Conservation (phyloP, 2,888 invertebrate genomes). For the Cabera pusaria region DNA sequence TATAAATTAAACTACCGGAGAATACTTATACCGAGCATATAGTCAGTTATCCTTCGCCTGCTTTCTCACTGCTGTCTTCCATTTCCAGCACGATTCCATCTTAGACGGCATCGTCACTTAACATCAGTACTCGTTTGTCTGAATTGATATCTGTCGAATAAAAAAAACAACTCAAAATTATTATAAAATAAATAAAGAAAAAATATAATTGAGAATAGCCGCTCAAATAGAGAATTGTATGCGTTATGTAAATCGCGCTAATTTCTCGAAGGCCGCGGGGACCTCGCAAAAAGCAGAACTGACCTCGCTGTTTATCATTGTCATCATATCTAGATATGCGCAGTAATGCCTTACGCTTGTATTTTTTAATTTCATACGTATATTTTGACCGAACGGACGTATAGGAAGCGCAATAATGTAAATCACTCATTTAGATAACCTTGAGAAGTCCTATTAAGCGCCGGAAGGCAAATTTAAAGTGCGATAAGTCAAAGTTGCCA, state of each 20-base stretch:
- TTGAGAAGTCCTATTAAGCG: constrained; percentile 9
- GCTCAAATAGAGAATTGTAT: constrained; percentile 52
- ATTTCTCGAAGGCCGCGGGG: constrained; percentile 71
- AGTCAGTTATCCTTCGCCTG: too few species aligned
- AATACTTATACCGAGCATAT: too few species aligned
- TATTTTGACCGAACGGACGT: constrained; percentile 47
- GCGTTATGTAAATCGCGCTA: constrained; percentile 73
- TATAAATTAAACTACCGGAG: too few species aligned
- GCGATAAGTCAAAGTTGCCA: neutral
- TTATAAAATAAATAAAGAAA: too few species aligned
- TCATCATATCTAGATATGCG: constrained; percentile 71
- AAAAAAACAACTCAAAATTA: too few species aligned
- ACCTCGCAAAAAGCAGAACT: constrained; percentile 71
- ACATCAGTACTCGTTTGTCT: too few species aligned
- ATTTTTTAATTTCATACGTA: constrained; percentile 55
- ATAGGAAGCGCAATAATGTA: constrained; percentile 8
- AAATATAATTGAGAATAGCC: constrained; percentile 13
- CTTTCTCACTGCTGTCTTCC: too few species aligned
- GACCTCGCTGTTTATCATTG: constrained; percentile 74
- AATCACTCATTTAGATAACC: too few species aligned
- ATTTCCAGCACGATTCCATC: too few species aligned
- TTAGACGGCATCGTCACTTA: too few species aligned
- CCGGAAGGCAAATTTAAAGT: neutral
- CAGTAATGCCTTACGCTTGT: constrained; percentile 61
- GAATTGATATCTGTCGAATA: too few species aligned